Base-by-base conservation (phyloP, 2,113 vertebrate species). In the Tychaedon coryphoeus region DNA sequence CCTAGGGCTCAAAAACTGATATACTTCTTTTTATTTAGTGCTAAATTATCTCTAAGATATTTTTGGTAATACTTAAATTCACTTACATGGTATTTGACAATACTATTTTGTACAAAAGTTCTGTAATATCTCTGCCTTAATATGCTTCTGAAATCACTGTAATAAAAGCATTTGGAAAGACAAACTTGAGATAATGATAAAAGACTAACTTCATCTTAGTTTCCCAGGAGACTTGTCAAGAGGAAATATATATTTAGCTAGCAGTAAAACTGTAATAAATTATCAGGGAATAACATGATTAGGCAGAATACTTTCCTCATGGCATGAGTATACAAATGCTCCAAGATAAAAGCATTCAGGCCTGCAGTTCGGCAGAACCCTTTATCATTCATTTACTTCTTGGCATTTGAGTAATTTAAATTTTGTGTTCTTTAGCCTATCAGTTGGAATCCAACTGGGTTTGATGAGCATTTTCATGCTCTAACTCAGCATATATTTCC, bases 21-120 rank as follows among this genome's bases (percentile, higher is more conserved):
- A 97, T 95, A 71, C 38, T 96, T 95, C 76, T 80, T 97, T 97
- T 97, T 97, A 96, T 97, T 96, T 97, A 91, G 90, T 92, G 73
- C 88, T 76, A 95, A 96, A 95, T 97, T 91, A 95, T 96, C 93
- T 95, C 81, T 86, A 88, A 86, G 94, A 96, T 95, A 75, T 82
- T 95, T 94, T 56, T 83, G 92, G 97, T 96, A 97, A 96, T 57
- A 77, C 76, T 73, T 80, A 91, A 94, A 97, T 95, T 97, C 86
- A 92, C 86, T 96, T 91, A 92, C 15, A 93, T 67, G 65, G 58
- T 78, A 90, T 88, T 96, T 88, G 89, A 80, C 92, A 94, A 88
- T 66, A 47, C 43, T 61, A 24, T 91, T 96, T 92, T 92, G 61
- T 92, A 87, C 71, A 90, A 92, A 31, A 60, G 47, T 92, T 74